Evolutionary conservation across 2,888 invertebrate species (phyloP), one percentile per base, ranked within the genome.

Genomic region (Itoplectis maculator): DNA sequence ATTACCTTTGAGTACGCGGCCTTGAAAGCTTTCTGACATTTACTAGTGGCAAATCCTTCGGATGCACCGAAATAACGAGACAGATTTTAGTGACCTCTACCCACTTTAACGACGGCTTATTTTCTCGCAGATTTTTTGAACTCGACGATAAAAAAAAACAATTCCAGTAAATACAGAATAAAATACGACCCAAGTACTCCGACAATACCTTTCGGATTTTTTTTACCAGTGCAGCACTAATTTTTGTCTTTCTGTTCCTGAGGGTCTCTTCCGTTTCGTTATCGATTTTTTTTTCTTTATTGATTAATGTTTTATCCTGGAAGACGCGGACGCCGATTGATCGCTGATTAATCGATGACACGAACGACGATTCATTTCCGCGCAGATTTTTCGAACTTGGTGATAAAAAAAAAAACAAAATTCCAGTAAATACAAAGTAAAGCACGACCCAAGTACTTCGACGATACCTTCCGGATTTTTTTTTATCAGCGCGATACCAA

Each of bases 11-110:
- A 37, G 11, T 49, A 35, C 49, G 1, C 47, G 76, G 23, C 68
- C 76, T 37, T 68, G 76, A 61, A 69, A 63, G 13, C 69, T 77
- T 61, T 29, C 69, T 70, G 69, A 63, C 69, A 61, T 76, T 76
- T 68, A 23, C 45, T 35, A 13, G 20, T 61, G 35, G 11, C 9
- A 20, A 51, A 61, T 72, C 49, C 18, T 20, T 23, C 15, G 40
- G 29, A 15, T 29, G 15, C 35, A 15, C n/a, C 37, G 29, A n/a
- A 29, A 42, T 65, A 9, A 66, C 9, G 35, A 29, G 29, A n/a
- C 8, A 9, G 8, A 65, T 47, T 68, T 68, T 59, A 59, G 29
- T 68, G 20, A 18, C 13, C 18, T 2, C 61, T 29, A 15, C 45
- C 29, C 66, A 35, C 8, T 6, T 2, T 0, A 65, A 65, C 45